A percentile compares a stretch with the other conserved stretches of the same genome.
Evolutionary conservation across 2,113 vertebrate genomes (phyloP).

Genomic region (Fulmarus glacialis): DNA sequence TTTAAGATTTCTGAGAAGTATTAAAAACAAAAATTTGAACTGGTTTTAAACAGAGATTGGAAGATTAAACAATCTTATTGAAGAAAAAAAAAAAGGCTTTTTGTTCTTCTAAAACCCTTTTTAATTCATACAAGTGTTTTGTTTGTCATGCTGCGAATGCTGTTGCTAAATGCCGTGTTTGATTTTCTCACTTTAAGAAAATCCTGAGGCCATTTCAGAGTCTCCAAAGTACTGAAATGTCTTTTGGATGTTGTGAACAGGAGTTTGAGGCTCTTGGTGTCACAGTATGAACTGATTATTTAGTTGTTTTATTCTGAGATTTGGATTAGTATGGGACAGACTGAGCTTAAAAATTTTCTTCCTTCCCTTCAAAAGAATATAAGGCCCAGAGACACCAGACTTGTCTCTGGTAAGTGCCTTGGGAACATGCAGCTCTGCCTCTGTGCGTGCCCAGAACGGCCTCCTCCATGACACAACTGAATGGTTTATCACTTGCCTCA

Average conservation of each 20-base stretch:
- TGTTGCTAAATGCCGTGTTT: neutral
- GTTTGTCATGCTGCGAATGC: neutral
- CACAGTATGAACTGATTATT: neutral
- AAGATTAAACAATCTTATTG: neutral
- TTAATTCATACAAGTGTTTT: neutral
- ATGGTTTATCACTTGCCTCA: neutral
- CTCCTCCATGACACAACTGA: neutral
- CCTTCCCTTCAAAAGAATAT: neutral
- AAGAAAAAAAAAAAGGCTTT: rapidly evolving
- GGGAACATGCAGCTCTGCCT: neutral
- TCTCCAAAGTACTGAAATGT: neutral
- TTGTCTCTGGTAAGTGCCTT: neutral
- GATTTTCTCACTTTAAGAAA: neutral
- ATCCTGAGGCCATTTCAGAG: neutral
- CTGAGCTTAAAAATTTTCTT: neutral
- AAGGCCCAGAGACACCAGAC: neutral
- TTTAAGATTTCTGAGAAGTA: neutral
- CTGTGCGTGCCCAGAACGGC: rapidly evolving
- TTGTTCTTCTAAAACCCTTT: neutral
- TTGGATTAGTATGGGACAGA: neutral
- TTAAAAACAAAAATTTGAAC: neutral
- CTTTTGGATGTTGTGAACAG: neutral
- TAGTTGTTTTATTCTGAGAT: neutral
- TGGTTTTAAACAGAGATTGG: neutral
- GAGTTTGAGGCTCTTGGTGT: neutral